Percentiles rank a stretch among this genome's conserved stretches.
phyloP scores from a whole-genome alignment of 37 sponge, comb jelly and placozoan species.

The Cliona cf. orientalis region DNA sequence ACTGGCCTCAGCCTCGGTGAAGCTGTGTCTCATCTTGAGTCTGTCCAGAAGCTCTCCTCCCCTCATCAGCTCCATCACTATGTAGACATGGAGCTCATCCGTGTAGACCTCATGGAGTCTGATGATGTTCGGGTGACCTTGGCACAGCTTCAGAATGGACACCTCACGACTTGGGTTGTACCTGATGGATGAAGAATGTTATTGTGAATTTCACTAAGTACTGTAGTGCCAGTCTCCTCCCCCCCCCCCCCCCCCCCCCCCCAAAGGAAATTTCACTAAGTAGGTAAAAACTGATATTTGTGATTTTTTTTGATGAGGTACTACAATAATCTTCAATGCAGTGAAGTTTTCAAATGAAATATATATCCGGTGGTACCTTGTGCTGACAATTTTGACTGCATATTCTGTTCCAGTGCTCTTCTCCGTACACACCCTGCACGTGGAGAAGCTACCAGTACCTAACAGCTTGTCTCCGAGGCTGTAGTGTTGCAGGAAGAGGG shows the following conservation, averaged over 20 bases:
- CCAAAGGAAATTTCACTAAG: too few species aligned
- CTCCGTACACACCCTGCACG: slow-evolving; percentile 79
- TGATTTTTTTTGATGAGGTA: too few species aligned
- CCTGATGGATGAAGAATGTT: too few species aligned
- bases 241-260: too few species aligned
- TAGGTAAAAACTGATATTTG: too few species aligned
- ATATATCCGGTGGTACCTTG: slow-evolving; percentile 60
- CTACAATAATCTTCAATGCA: too few species aligned
- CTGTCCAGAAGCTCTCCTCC: slow-evolving; percentile 94
- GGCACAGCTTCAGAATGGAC: slow-evolving; percentile 80
- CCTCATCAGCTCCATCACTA: slow-evolving; percentile 88
- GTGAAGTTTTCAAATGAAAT: too few species aligned
- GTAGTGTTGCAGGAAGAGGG: slow-evolving; percentile 82
- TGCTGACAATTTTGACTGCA: slow-evolving; percentile 97
- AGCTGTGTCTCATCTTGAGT: slow-evolving; percentile 68
- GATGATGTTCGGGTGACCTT: slow-evolving; percentile 93
- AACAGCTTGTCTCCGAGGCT: slow-evolving; percentile 65
- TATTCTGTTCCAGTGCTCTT: slow-evolving; percentile 75
- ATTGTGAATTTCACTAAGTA: too few species aligned
- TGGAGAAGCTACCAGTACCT: slow-evolving; percentile 90
- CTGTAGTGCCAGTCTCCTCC: too few species aligned
- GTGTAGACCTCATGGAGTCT: slow-evolving; percentile 75
- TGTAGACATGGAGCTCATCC: slow-evolving; percentile 92
- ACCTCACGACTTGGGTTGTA: slow-evolving; percentile 75
- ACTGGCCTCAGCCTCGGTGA: slow-evolving; percentile 89